These are phyloP conservation scores for Sminthurinus signatus DNA, from an alignment of 1,140 invertebrate species.

Conservation along the genomic window DNA sequence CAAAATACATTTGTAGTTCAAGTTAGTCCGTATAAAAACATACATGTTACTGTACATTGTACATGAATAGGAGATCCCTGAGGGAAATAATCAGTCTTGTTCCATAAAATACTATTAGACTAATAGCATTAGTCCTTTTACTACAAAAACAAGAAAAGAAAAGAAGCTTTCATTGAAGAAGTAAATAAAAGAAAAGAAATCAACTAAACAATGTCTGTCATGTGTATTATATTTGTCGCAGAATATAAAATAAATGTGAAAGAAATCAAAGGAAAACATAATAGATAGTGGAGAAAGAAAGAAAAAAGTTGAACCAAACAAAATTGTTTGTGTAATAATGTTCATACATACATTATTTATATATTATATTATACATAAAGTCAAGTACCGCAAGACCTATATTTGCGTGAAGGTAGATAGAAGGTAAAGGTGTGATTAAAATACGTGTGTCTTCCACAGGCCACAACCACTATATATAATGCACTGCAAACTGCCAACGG, in stretches of 20 bases:
- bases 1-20: too few relatives aligned
- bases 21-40: too few relatives aligned
- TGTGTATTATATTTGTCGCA: background rate
- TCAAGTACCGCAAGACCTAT: constrained; percentile 6
- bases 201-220: background rate
- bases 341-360: background rate
- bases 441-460: background rate
- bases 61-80: too few relatives aligned
- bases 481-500: background rate
- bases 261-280: background rate
- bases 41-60: too few relatives aligned
- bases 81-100: too few relatives aligned
- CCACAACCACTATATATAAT: constrained; percentile 2
- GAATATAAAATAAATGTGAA: background rate
- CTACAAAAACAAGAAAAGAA: background rate
- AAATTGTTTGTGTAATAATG: too few relatives aligned
- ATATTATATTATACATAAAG: background rate
- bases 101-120: too few relatives aligned
- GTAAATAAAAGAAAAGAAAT: background rate
- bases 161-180: background rate
- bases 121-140: too few relatives aligned
- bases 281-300: background rate
- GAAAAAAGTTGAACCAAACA: too few relatives aligned
- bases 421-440: constrained; percentile 3
- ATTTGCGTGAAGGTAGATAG: constrained; percentile 6